Evolutionary conservation across 2,888 invertebrate genomes (phyloP).

Genomic region (Camptogramma bilineatum): DNA sequence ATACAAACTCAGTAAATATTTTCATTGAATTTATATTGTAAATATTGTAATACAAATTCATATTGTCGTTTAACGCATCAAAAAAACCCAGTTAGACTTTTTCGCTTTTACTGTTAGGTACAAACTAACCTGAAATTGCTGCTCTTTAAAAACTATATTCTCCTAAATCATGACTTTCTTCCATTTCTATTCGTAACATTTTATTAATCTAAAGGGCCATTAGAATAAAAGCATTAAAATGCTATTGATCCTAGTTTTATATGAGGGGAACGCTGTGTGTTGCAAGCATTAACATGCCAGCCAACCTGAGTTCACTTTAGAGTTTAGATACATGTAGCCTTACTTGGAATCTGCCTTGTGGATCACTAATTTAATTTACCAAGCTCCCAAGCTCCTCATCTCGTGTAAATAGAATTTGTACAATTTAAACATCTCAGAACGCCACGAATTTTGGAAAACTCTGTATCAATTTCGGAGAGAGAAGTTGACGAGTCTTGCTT

Average conservation of each 20-base stretch:
- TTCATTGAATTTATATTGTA: no score
- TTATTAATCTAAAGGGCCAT: conserved; percentile 1
- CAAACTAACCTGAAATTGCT: no score
- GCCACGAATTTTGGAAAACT: conserved; percentile 29
- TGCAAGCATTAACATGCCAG: conserved; percentile 26
- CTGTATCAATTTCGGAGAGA: conserved; percentile 28
- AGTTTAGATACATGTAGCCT: conserved; percentile 37
- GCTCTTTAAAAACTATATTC: no score
- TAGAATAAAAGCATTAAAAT: conserved; percentile 9
- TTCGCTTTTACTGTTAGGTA: no score
- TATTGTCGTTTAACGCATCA: no score
- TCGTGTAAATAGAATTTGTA: conserved; percentile 54
- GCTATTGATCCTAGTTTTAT: conserved; percentile 24
- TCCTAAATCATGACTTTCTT: not conserved
- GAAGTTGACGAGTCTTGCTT: conserved; percentile 26
- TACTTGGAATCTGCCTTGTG: conserved; percentile 45
- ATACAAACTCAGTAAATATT: no score
- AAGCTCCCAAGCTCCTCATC: conserved; percentile 56
- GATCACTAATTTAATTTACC: conserved; percentile 64
- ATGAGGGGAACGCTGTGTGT: conserved; percentile 24
- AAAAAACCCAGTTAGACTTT: no score
- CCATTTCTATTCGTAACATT: conserved; percentile 2
- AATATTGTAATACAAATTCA: no score
- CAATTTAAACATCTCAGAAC: conserved; percentile 45
- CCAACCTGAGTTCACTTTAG: conserved; percentile 27